Evolutionary conservation across 2,113 vertebrate species (phyloP).

Genomic region (Pterocles burchelli): DNA sequence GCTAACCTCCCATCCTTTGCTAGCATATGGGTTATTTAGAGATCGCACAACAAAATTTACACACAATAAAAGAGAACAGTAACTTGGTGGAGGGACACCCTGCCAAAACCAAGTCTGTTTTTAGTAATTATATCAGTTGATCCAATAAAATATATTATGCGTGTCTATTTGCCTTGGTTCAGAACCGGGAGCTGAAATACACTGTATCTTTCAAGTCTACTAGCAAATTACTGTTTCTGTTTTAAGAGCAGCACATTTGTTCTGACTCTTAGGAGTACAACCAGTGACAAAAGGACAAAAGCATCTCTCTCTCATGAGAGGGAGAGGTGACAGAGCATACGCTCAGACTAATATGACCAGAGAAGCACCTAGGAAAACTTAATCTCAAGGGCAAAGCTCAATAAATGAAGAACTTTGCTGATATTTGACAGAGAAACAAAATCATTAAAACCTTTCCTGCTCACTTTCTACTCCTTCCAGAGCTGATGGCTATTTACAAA

Average conservation of each 20-base stretch:
- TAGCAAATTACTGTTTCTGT: not conserved
- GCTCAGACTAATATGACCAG: not conserved
- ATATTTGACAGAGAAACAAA: not conserved
- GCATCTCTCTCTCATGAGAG: not conserved
- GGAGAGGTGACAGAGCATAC: not conserved
- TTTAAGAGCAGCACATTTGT: not conserved
- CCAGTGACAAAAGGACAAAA: not conserved
- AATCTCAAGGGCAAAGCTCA: not conserved
- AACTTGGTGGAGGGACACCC: not conserved
- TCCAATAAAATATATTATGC: not conserved
- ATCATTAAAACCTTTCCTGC: not conserved
- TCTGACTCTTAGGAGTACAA: not conserved
- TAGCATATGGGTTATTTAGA: not conserved
- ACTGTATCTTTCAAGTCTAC: not conserved
- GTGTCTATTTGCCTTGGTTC: not conserved
- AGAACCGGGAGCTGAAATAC: not conserved
- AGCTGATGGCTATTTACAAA: not conserved
- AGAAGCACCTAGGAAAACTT: not conserved
- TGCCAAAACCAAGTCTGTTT: not conserved
- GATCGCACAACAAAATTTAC: not conserved
- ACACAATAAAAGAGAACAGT: not conserved
- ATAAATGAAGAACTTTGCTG: not conserved
- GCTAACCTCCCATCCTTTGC: not conserved
- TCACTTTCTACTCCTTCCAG: not conserved
- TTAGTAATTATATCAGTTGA: not conserved